Conservation (phyloP, 2,888 invertebrate genomes). For the Eucriotettix oculatus region DNA sequence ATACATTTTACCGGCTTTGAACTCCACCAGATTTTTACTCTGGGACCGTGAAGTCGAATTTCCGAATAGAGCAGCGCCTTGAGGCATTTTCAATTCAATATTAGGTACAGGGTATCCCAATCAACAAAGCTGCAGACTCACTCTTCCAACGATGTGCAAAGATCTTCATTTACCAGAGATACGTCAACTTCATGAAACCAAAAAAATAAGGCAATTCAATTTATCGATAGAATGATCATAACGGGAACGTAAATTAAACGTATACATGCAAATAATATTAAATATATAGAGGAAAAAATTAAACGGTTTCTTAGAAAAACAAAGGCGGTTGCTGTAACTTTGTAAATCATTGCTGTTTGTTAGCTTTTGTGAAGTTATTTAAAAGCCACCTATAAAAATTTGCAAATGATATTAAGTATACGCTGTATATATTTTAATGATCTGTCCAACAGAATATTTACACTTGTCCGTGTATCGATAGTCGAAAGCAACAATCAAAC, state of each 20-base stretch:
- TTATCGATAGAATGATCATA: background rate
- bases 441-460: too few species aligned
- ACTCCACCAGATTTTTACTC: slow-evolving; percentile 84
- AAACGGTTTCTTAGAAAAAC: background rate
- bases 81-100: slow-evolving; percentile 32
- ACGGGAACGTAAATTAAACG: background rate
- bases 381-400: too few species aligned
- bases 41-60: slow-evolving; percentile 58
- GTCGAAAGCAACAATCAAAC: background rate
- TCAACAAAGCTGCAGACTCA: background rate
- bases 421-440: too few species aligned
- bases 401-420: too few species aligned
- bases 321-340: background rate
- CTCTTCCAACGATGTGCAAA: background rate
- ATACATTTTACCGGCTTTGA: slow-evolving; percentile 91
- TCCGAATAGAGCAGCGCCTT: slow-evolving; percentile 56
- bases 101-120: background rate
- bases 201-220: background rate
- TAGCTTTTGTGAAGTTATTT: too few species aligned
- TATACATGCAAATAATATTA: too few species aligned
- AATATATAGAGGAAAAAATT: background rate
- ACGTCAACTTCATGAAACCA: too few species aligned
- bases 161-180: background rate
- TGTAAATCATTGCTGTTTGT: too few species aligned
- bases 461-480: too few species aligned